phyloP scores from a whole-genome alignment of 2,797 vertebrate genomes.

The Spinus pinus region DNA sequence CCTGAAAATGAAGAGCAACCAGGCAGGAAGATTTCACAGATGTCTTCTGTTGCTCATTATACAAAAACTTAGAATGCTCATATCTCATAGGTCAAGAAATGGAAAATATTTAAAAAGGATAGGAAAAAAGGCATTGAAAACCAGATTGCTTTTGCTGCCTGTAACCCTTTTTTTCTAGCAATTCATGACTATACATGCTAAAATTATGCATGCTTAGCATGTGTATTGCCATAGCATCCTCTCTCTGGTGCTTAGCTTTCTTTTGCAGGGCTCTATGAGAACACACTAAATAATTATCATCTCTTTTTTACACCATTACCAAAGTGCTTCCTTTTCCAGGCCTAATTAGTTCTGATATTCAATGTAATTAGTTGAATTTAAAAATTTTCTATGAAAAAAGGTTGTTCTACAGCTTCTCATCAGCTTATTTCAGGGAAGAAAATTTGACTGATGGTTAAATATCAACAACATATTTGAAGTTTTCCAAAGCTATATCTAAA shows the following conservation, averaged over 20 bases:
- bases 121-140: not conserved
- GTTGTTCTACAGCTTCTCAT: not conserved
- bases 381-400: not conserved
- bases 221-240: constrained; percentile 25
- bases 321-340: constrained; percentile 33
- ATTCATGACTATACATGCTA: constrained; percentile 1
- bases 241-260: not conserved
- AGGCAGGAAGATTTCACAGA: not conserved
- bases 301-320: not conserved
- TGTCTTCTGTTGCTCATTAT: not conserved
- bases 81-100: not conserved
- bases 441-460: not conserved
- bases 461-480: not conserved
- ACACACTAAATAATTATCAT: not conserved
- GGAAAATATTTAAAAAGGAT: not conserved
- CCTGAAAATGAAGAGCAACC: not conserved
- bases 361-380: constrained; percentile 43
- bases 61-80: not conserved
- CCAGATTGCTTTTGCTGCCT: not conserved
- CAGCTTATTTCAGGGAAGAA: not conserved
- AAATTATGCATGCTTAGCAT: constrained; percentile 23
- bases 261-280: not conserved
- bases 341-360: constrained; percentile 40
- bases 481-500: not conserved
- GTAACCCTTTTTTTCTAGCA: not conserved